Conservation (phyloP, 2,888 invertebrate genomes). For the Nineta flava region DNA sequence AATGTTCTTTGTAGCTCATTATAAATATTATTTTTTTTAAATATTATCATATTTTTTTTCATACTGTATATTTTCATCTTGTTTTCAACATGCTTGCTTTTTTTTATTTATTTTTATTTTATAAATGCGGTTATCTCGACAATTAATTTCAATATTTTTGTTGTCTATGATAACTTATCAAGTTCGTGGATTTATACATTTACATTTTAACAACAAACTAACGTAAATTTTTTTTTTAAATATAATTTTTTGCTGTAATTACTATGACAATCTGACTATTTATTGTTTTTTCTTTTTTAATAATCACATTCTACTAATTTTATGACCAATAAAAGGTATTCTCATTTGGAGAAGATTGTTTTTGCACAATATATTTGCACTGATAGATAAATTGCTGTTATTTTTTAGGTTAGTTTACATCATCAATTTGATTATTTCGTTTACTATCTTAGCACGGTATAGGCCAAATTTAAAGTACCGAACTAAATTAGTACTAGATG, state of each 20-base stretch:
- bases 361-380: too few relatives aligned
- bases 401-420: too few relatives aligned
- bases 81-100: background rate
- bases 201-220: background rate
- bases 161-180: background rate
- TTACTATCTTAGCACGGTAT: too few relatives aligned
- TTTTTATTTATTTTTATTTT: background rate
- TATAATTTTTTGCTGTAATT: background rate
- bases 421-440: too few relatives aligned
- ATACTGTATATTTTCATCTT: background rate
- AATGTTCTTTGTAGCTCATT: constrained; percentile 6
- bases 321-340: too few relatives aligned
- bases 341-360: too few relatives aligned
- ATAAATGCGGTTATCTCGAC: background rate
- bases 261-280: constrained; percentile 1
- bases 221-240: background rate
- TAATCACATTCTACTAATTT: background rate
- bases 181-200: constrained; percentile 1
- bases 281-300: background rate
- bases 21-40: constrained; percentile 1
- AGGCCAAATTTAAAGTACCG: too few relatives aligned
- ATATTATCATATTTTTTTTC: background rate
- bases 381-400: too few relatives aligned
- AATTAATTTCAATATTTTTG: background rate
- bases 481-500: too few relatives aligned